Conservation (phyloP, 2,113 vertebrate species). For the Pyrgilauda ruficollis region DNA sequence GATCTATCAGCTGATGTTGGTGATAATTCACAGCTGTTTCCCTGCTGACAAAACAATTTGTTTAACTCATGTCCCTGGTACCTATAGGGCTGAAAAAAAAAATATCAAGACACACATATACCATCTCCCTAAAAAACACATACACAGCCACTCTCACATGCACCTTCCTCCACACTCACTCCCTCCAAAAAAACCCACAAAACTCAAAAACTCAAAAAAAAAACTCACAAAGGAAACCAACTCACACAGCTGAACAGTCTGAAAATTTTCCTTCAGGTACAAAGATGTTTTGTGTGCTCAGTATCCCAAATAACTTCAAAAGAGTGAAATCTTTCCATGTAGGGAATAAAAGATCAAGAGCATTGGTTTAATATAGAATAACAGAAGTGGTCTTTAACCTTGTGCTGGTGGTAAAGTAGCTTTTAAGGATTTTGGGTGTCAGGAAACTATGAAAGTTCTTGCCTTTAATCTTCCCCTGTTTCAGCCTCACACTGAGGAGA, state of each 20-base stretch:
- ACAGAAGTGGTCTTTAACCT: neutral
- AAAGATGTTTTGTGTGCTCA: neutral
- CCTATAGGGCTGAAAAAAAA: neutral
- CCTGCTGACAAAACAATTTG: neutral
- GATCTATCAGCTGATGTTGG: neutral
- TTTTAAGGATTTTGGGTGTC: neutral
- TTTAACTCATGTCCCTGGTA: neutral
- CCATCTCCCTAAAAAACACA: too few species aligned
- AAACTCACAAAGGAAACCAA: neutral
- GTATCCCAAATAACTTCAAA: neutral
- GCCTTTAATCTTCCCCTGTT: neutral
- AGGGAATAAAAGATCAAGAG: neutral
- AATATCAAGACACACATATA: neutral
- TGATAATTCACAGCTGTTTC: neutral
- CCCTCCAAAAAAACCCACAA: accelerated
- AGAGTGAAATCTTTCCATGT: neutral
- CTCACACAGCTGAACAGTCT: neutral
- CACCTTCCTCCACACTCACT: neutral
- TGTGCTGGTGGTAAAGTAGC: neutral
- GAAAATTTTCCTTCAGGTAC: neutral
- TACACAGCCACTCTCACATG: too few species aligned
- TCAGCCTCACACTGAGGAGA: too few species aligned
- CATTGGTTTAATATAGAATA: neutral
- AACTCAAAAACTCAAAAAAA: too few species aligned
- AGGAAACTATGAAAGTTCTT: neutral